Evolutionary conservation across 1,140 invertebrate species (phyloP).

Genomic region (Drosophila simulans): DNA sequence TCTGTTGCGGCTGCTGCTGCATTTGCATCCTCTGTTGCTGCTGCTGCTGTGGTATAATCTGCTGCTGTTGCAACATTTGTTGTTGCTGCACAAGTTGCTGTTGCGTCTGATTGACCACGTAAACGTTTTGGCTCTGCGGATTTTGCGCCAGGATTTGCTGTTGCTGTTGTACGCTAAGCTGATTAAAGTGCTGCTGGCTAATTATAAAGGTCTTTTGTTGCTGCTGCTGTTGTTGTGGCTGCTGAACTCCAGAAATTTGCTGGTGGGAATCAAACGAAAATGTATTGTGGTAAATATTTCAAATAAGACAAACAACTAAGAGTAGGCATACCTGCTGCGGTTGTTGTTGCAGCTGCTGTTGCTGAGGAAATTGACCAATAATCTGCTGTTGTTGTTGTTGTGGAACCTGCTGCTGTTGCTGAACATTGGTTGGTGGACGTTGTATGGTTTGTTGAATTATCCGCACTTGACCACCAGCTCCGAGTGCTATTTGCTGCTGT

Average conservation of each 20-base stretch:
- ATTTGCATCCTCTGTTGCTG: conserved; percentile 64
- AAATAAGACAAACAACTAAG: neutral
- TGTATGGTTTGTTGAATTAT: conserved; percentile 83
- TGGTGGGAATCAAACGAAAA: conserved; percentile 15
- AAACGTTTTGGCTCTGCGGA: conserved; percentile 81
- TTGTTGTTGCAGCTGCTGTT: conserved; percentile 55
- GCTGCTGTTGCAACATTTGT: conserved; percentile 81
- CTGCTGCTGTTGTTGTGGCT: conserved; percentile 55
- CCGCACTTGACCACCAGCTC: conserved; percentile 70
- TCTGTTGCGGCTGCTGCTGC: conserved; percentile 72
- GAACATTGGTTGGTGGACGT: conserved; percentile 29
- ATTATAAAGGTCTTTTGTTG: conserved; percentile 81
- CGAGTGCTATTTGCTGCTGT: conserved; percentile 66
- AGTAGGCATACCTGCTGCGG: conserved; percentile 25
- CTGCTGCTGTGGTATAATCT: conserved; percentile 70
- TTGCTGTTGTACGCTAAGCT: conserved; percentile 86
- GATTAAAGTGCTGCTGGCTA: conserved; percentile 86
- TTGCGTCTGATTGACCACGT: conserved; percentile 83
- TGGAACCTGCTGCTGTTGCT: conserved; percentile 38
- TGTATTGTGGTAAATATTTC: neutral
- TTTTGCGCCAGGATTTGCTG: conserved; percentile 85
- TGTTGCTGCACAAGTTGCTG: conserved; percentile 85
- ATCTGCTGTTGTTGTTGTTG: conserved; percentile 65
- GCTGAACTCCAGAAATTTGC: conserved; percentile 45
- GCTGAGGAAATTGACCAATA: conserved; percentile 59